These are phyloP conservation scores for Boulengeromyrus knoepffleri DNA, from an alignment of 2,113 vertebrate genomes.

Conservation along the genomic window DNA sequence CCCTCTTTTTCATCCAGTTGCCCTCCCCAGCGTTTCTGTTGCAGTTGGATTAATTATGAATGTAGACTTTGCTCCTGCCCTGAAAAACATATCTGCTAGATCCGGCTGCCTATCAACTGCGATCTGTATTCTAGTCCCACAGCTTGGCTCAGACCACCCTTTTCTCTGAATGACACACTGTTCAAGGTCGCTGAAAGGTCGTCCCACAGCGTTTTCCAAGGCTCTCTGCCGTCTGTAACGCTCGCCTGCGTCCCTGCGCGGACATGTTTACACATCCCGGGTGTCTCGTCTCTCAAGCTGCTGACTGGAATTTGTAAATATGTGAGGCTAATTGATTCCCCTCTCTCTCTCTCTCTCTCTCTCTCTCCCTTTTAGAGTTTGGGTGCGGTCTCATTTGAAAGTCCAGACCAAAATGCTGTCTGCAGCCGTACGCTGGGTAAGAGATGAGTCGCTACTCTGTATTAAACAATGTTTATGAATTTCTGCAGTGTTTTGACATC, in stretches of 20 bases:
- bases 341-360: background rate
- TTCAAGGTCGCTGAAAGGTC: background rate
- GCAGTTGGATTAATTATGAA: background rate
- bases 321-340: background rate
- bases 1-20: background rate
- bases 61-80: background rate
- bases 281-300: background rate
- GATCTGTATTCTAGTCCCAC: background rate
- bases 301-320: background rate
- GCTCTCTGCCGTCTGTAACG: background rate
- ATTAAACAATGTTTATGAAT: background rate
- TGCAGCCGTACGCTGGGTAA: slow-evolving; percentile 57
- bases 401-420: slow-evolving; percentile 51
- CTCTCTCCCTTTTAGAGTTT: slow-evolving; percentile 39
- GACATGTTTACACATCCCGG: background rate
- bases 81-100: background rate
- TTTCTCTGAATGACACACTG: background rate
- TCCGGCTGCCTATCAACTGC: background rate
- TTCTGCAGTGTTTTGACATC: background rate
- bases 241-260: background rate
- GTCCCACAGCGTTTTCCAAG: background rate
- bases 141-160: background rate
- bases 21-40: background rate
- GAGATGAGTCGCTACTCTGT: slow-evolving; percentile 3
- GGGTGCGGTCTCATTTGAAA: slow-evolving; percentile 50